These are phyloP conservation scores for Cheilosia impressa DNA, from an alignment of 2,888 invertebrate genomes.

Conservation along the genomic window DNA sequence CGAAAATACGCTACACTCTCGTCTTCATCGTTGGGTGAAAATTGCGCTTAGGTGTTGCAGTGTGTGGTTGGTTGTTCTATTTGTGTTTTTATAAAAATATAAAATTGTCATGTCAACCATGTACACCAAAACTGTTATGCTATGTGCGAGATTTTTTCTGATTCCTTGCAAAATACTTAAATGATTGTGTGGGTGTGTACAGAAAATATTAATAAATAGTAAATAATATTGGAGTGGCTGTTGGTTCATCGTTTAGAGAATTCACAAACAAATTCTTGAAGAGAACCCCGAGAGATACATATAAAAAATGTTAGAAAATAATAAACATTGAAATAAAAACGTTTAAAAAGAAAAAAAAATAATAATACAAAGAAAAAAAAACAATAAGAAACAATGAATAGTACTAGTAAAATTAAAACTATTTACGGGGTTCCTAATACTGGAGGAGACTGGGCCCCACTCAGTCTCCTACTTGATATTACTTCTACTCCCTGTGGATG, in stretches of 20 bases:
- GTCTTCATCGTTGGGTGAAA: conserved; percentile 4
- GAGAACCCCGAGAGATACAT: conserved; percentile 22
- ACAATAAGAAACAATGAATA: conserved; percentile 69
- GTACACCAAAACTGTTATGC: conserved; percentile 1
- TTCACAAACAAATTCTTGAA: conserved; percentile 19
- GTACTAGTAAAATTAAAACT: conserved; percentile 69
- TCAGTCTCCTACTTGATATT: conserved; percentile 43
- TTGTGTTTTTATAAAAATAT: conserved; percentile 34
- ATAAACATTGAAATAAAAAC: conserved; percentile 61
- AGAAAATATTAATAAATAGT: conserved; percentile 64
- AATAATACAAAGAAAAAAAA: conserved; percentile 62
- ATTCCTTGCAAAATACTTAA: conserved; percentile 6
- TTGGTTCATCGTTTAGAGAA: conserved; percentile 35
- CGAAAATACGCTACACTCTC: conserved; percentile 16
- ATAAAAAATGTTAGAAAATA: conserved; percentile 26
- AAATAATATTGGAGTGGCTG: conserved; percentile 37
- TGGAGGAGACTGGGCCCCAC: conserved; percentile 55
- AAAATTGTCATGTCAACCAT: conserved; percentile 61
- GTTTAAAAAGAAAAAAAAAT: conserved; percentile 49
- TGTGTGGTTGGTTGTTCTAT: conserved; percentile 21
- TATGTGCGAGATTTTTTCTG: not conserved
- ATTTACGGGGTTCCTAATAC: conserved; percentile 62
- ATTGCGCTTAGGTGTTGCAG: not conserved
- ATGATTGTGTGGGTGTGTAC: conserved; percentile 7
- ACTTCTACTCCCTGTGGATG: conserved; percentile 10